Base-by-base conservation (phyloP, 2,113 vertebrate species). In the Clarias batrachus region DNA sequence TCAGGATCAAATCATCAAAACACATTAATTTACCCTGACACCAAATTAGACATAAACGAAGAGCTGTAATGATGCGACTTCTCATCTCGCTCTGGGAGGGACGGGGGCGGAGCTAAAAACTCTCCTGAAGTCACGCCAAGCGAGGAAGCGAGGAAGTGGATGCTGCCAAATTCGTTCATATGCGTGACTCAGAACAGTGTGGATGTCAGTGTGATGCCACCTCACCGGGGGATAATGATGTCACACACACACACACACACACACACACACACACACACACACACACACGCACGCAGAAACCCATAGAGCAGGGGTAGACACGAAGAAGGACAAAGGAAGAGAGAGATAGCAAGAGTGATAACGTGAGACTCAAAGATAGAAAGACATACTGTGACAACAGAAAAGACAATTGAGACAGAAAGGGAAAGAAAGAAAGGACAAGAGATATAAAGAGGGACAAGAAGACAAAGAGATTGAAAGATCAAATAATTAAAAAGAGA, bases 71-170 rank as follows among this genome's bases (percentile, higher is more conserved):
- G 9, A 74, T 25, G 30, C 19, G 68, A 70, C 3, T 37, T 70
- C 68, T 70, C 68, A 33, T 70, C 68, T 70, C 68, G 7, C 16
- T 16, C 65, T 30, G 65, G 25, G 33, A 70, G 66, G 2, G 5
- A 41, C 9, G 68, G 30, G 14, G 17, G 30, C 2, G 68, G 68
- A 48, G 68, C 8, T 37, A 19, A 73, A 23, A 41, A 1, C 41
- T 52, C 12, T 70, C 27, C 57, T 81, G 21, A 82, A 78, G 25
- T 56, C 74, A 78, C 12, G 56, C 48, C 8, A 78, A 56, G 73
- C 16, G 41, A 73, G 66, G 66, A 70, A 60, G 78, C 33, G 78
- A 81, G 16, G 48, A 82, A 70, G 81, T 56, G 63, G 81, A 83
- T 23, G 56, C 71, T 62, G 71, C n/a, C 27, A 84, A 52, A 37